These are phyloP conservation scores for Gallinago stenura DNA, from an alignment of 2,797 vertebrate genomes.

Conservation along the genomic window DNA sequence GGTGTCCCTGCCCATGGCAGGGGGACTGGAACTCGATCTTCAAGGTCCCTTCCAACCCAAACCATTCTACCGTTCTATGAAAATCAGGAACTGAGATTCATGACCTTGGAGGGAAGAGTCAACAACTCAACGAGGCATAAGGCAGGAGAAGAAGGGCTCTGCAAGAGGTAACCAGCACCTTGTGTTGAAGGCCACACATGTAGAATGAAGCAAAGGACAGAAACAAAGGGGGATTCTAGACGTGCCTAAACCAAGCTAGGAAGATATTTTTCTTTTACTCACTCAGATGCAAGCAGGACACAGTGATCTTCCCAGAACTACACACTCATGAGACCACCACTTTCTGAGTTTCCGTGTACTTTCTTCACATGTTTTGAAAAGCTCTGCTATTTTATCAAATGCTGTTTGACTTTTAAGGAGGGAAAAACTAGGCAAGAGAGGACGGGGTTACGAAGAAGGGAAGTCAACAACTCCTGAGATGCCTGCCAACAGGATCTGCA, in stretches of 20 bases:
- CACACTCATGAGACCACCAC: neutral
- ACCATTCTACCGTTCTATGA: neutral
- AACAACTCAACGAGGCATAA: neutral
- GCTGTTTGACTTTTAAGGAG: constrained; percentile 6
- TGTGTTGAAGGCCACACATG: neutral
- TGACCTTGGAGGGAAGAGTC: neutral
- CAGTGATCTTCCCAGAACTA: neutral
- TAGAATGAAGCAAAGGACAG: neutral
- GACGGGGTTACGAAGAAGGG: neutral
- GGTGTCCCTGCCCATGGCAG: neutral
- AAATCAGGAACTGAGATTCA: neutral
- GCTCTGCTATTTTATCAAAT: neutral
- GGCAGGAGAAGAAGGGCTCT: neutral
- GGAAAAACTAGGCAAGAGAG: neutral
- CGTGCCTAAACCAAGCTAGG: neutral
- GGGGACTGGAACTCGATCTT: neutral
- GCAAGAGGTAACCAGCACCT: neutral
- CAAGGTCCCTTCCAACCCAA: neutral
- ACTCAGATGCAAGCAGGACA: neutral
- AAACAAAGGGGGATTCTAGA: neutral
- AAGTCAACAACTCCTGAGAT: constrained; percentile 26
- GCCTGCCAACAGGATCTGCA: constrained; percentile 48
- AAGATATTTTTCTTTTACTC: neutral
- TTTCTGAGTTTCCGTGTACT: neutral
- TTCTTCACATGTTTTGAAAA: neutral